These are phyloP conservation scores for Neoseiulus cucumeris DNA, from an alignment of 1,140 invertebrate genomes.

Conservation along the genomic window DNA sequence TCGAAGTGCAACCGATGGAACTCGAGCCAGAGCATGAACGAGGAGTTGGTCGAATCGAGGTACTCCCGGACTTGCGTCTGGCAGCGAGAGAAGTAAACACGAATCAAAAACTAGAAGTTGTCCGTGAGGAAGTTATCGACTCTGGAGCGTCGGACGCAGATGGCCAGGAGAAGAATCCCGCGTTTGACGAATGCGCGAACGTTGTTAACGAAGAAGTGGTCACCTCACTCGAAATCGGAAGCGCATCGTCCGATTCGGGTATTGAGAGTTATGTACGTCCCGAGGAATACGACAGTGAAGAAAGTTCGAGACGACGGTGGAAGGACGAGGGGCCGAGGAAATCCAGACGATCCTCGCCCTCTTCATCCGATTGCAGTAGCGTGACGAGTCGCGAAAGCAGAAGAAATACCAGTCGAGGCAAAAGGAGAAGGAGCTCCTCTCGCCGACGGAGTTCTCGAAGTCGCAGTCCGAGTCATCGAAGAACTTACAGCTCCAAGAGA, in stretches of 20 bases:
- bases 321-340: background rate
- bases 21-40: background rate
- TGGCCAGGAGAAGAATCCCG: background rate
- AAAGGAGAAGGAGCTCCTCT: background rate
- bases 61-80: background rate
- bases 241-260: background rate
- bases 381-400: background rate
- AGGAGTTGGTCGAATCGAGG: background rate
- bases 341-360: background rate
- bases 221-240: background rate
- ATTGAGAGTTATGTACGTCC: background rate
- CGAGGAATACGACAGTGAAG: background rate
- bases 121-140: background rate
- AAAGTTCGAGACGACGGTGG: background rate
- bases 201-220: background rate
- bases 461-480: background rate
- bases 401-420: background rate
- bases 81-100: background rate
- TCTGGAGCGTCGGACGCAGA: background rate
- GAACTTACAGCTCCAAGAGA: background rate
- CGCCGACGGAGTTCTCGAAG: background rate
- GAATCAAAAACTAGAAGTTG: too few species aligned
- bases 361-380: too few species aligned
- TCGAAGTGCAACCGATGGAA: constrained; percentile 1
- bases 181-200: background rate